Percentiles rank a stretch among this genome's conserved stretches.
Evolutionary conservation across 2,888 invertebrate species (phyloP).

Genomic region (Bembecia ichneumoniformis): DNA sequence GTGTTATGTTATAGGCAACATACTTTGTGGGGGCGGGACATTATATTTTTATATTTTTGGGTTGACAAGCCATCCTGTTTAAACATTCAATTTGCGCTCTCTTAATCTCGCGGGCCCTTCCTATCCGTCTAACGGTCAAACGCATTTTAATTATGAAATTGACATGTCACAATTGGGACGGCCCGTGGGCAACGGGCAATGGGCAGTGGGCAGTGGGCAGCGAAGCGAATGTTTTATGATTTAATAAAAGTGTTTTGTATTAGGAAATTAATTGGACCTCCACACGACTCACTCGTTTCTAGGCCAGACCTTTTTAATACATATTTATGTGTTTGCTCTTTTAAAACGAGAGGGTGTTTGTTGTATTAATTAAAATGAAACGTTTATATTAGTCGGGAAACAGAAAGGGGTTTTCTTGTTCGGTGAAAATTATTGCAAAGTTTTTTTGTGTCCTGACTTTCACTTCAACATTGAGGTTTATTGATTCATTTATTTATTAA

Average conservation of each 20-base stretch:
- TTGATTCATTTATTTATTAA: no score
- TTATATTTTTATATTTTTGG: no score
- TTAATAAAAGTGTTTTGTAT: constrained; percentile 67
- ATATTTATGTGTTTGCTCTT: constrained; percentile 65
- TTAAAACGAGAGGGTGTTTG: constrained; percentile 45
- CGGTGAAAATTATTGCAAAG: no score
- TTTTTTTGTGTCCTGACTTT: no score
- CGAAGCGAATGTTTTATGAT: constrained; percentile 52
- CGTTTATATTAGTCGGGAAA: neutral
- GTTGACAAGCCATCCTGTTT: constrained; percentile 8
- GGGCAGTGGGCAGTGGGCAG: constrained; percentile 19
- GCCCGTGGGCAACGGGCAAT: constrained; percentile 14
- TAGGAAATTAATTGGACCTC: constrained; percentile 54
- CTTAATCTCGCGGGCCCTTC: constrained; percentile 54
- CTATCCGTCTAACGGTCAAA: constrained; percentile 57
- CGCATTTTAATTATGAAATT: constrained; percentile 71
- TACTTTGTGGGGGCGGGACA: no score
- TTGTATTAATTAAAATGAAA: constrained; percentile 32
- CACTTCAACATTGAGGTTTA: no score
- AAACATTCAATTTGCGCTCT: constrained; percentile 52
- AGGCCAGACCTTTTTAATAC: constrained; percentile 46
- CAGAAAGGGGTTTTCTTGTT: neutral
- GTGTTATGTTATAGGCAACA: no score
- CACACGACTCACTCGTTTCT: constrained; percentile 38
- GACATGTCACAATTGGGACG: constrained; percentile 50